Base-by-base conservation (phyloP, 2,113 vertebrate species). In the Aythya baeri region DNA sequence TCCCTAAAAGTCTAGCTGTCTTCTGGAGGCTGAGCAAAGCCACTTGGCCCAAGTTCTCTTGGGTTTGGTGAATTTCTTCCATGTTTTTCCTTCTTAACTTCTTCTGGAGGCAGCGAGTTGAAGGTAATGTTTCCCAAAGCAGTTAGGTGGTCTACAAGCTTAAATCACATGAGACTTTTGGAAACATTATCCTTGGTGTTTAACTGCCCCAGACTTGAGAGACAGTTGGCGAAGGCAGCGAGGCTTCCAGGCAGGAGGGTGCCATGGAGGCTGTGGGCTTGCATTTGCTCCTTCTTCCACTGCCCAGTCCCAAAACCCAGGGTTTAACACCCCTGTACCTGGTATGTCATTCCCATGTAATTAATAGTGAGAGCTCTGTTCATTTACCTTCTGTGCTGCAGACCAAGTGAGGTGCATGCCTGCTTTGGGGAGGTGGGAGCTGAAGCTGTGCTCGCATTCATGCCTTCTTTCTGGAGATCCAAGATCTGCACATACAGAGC, bases 121-220 rank as follows among this genome's bases (percentile, higher is more conserved):
- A 71, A 32, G 77, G 52, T 90, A 72, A 62, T 63, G 75, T 92
- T 96, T 95, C 86, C 74, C 52, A 55, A 96, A 96, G 85, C 27
- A 88, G 8, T 26, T 67, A 25, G 72, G 46, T 55, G 13, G 44
- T 59, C 58, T 80, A 4, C 29, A 63, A 57, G 34, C 57, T 10
- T 6, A 86, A 86, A 71, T 72, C 29, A 17, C 17, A 13, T 32
- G 25, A 87, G 43, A 71, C 80, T 95, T 93, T 82, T 46, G 83
- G 86, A 95, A 92, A 84, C 43, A 61, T 43, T 32, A 76, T 79
- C 91, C 9, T 6, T 55, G 80, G n/a, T 31, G 23, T 75, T 86
- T 65, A 91, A 52, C 55, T 65, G 38, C 38, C 61, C 59, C 57
- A 65, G 92, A 87, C 31, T 70, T 50, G 32, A 62, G 34, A 91